Conservation (phyloP, 2,797 vertebrate species). For the Buceros bicornis region DNA sequence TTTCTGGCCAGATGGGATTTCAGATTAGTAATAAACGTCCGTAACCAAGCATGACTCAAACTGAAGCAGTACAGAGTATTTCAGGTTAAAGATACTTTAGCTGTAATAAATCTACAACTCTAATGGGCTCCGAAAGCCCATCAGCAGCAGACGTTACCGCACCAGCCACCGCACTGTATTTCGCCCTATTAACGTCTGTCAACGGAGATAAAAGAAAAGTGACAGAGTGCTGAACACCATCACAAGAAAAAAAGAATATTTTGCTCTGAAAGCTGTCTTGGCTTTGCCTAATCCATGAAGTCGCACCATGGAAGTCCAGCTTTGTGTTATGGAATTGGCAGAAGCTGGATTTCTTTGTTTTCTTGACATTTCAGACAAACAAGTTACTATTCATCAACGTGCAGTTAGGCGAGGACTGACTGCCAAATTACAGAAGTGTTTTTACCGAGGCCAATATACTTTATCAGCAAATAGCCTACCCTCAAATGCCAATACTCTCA, state of each 20-base stretch:
- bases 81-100: not conserved
- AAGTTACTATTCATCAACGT: not conserved
- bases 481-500: conserved; percentile 4
- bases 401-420: not conserved
- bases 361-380: not conserved
- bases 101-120: not conserved
- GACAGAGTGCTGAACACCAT: not conserved
- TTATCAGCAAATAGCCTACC: conserved; percentile 7
- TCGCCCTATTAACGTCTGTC: not conserved
- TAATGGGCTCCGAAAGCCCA: not conserved
- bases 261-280: not conserved
- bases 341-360: not conserved
- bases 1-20: conserved; percentile 3
- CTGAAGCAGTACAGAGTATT: not conserved
- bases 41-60: not conserved
- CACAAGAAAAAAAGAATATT: not conserved
- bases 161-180: not conserved
- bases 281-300: not conserved
- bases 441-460: conserved; percentile 4
- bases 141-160: not conserved
- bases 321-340: not conserved
- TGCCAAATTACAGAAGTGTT: conserved; percentile 3
- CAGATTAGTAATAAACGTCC: not conserved
- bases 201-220: not conserved
- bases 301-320: not conserved